Base-by-base conservation (phyloP, 2,888 invertebrate genomes). In the Chesias legatella region DNA sequence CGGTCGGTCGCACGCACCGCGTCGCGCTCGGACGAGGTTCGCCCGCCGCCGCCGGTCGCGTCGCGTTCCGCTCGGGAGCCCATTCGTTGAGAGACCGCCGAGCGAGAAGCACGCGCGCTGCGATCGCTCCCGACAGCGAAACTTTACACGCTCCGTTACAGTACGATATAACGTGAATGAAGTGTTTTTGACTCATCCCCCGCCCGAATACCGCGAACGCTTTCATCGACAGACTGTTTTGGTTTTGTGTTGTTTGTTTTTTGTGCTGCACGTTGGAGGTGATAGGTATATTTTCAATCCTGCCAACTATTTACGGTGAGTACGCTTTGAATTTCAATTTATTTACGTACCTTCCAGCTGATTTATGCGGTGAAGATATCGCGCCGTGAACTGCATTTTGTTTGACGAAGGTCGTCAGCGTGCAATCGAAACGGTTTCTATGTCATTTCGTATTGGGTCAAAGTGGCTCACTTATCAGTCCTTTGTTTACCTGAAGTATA, bases 231-330 rank as follows among this genome's bases (percentile, higher is more conserved):
- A 61, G 66, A 78, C 77, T 69, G 75, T 84, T 76, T 70, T 72
- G 70, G 61, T 73, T 71, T 77, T 80, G 81, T 83, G 81, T 76
- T 83, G 83, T 83, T 83, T 79, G 71, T 68, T 62, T 65, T 49
- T 60, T 65, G 70, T 79, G 72, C 72, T 64, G 62, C 76, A 75
- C 69, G 70, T 83, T 80, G 83, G 82, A 81, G 76, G 80, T 79
- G 75, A 73, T 73, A 72, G 60, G 75, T 77, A 79, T 78, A 75
- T 79, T 80, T 79, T 72, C 74, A 67, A 71, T 71, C 72, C 82
- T 64, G 70, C 69, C 73, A 73, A 68, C 73, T 76, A 77, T 80
- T 79, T 79, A 75, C 80, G 80, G 86, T 88, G 59, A 86, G 86
- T 85, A 75, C 76, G 61, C 60, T 65, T 75, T 79, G 69, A 67